Evolutionary conservation across 2,888 invertebrate species (phyloP).

Genomic region (Andrena hattorfiana): DNA sequence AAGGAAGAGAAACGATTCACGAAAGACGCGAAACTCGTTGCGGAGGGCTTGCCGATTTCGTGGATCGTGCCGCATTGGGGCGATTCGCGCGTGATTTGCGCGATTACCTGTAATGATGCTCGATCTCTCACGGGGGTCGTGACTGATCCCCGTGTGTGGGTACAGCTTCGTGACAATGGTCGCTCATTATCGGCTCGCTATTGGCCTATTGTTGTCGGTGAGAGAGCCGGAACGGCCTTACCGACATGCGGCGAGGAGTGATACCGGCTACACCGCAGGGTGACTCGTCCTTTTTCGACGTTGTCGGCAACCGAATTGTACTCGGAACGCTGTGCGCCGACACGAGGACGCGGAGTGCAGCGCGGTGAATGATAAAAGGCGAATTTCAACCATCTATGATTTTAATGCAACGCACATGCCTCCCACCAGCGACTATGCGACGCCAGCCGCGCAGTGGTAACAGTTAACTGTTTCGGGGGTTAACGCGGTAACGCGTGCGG

Average conservation of each 20-base stretch:
- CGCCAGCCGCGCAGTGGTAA: no score
- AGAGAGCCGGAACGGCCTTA: slow-evolving; percentile 80
- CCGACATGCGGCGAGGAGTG: slow-evolving; percentile 76
- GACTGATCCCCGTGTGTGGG: slow-evolving; percentile 76
- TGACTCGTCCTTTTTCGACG: slow-evolving; percentile 77
- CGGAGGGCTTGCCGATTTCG: slow-evolving; percentile 59
- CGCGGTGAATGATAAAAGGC: slow-evolving; percentile 59
- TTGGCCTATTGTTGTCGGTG: slow-evolving; percentile 83
- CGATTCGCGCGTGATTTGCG: slow-evolving; percentile 77
- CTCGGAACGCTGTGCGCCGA: slow-evolving; percentile 51
- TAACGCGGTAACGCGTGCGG: no score
- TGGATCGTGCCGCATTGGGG: slow-evolving; percentile 63
- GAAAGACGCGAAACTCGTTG: slow-evolving; percentile 31
- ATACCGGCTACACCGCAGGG: slow-evolving; percentile 76
- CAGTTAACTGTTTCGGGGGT: no score
- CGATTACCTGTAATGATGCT: slow-evolving; percentile 82
- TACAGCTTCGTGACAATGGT: slow-evolving; percentile 79
- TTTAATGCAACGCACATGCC: slow-evolving; percentile 48
- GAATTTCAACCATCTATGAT: slow-evolving; percentile 58
- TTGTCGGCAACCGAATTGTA: slow-evolving; percentile 56
- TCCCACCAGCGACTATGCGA: no score
- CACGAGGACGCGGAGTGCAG: slow-evolving; percentile 15
- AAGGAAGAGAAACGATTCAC: background rate
- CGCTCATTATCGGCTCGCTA: slow-evolving; percentile 83
- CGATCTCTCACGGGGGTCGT: slow-evolving; percentile 73